phyloP scores from a whole-genome alignment of 2,113 vertebrate genomes.

The Mixornis gularis region DNA sequence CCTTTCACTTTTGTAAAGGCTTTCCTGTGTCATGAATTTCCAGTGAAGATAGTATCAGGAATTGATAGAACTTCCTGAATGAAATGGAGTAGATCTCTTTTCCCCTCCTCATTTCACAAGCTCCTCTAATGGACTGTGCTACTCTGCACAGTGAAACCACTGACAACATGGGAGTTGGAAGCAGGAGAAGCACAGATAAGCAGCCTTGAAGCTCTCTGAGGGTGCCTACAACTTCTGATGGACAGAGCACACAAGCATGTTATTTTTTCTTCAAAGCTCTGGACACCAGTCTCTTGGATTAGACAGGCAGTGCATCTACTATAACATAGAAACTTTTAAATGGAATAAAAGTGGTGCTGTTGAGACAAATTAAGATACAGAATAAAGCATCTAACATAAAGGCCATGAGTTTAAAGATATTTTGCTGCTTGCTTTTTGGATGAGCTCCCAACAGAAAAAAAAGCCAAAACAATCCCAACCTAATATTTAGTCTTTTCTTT shows the following conservation, averaged over 20 bases:
- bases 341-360: background rate
- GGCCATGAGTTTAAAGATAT: background rate
- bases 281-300: background rate
- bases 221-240: background rate
- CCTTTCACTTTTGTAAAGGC: slow-evolving; percentile 10
- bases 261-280: background rate
- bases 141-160: background rate
- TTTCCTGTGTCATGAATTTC: slow-evolving; percentile 21
- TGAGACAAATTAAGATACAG: background rate
- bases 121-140: background rate
- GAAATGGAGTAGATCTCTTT: background rate
- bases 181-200: background rate
- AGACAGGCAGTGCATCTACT: background rate
- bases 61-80: background rate
- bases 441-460: slow-evolving; percentile 34
- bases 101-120: background rate
- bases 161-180: background rate
- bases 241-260: background rate
- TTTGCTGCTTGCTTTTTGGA: slow-evolving; percentile 37
- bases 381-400: slow-evolving; percentile 11
- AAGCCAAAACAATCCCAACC: background rate
- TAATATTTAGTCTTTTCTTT: slow-evolving; percentile 66
- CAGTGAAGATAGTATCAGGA: slow-evolving; percentile 23
- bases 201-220: background rate
- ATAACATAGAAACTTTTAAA: background rate